Base-by-base conservation (phyloP, 2,113 vertebrate genomes). In the Epinephelus lanceolatus region DNA sequence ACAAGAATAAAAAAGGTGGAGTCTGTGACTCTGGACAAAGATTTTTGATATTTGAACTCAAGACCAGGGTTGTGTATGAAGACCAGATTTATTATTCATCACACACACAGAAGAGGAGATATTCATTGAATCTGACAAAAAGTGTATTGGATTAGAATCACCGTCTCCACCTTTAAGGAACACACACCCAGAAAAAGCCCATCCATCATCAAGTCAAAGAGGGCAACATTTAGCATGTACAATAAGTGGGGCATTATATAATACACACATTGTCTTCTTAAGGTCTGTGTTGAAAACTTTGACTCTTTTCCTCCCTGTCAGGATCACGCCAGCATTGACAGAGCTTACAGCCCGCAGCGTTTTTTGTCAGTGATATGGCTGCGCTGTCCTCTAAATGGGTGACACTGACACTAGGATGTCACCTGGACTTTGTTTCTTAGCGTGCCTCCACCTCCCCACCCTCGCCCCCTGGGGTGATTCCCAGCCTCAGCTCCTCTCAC, bases 381-480 rank as follows among this genome's bases (percentile, higher is more conserved):
- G 76, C 52, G 25, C 67, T 57, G 71, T 78, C 76, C 81, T 77
- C 77, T 86, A 79, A 89, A 87, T 88, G 79, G 89, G 87, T 56
- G 91, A 93, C 93, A 94, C 86, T 62, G 93, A 93, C 90, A 89
- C 94, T 92, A 71, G 72, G 86, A 90, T 94, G 93, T 94, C 94
- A 94, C 93, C 87, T 82, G 87, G 85, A 94, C 94, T 95, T 95
- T 96, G 94, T 96, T 92, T 80, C 83, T 42, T 80, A 84, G 86
- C 63, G 81, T 91, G 84, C 85, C 87, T 93, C 89, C 86, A 80
- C 92, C 92, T 88, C 88, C 78, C 87, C 88, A 84, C 94, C 86
- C 75, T 71, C 14, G 14, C 70, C 77, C 89, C 87, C 87, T 53
- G 27, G 87, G 94, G 88, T 89, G 78, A 88, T 94, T 95, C 93